Conservation (phyloP, 2,888 invertebrate species). For the Synanthedon formicaeformis region DNA sequence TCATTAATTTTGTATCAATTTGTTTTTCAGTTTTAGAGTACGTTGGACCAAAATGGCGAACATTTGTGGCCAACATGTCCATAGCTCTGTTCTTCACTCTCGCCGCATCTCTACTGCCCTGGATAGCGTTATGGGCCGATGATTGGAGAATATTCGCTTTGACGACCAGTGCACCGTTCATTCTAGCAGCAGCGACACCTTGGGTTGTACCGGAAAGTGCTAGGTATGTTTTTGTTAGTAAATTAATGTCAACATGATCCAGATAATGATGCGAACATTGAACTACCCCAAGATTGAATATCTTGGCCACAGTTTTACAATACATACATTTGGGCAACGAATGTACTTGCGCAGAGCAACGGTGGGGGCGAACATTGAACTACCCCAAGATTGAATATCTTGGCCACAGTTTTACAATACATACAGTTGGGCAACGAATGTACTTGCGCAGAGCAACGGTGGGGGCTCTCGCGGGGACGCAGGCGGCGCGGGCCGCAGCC, state of each 20-base stretch:
- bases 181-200: conserved; percentile 78
- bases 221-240: conserved; percentile 58
- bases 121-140: conserved; percentile 84
- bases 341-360: too few species aligned
- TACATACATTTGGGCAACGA: too few species aligned
- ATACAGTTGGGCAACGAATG: too few species aligned
- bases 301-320: too few species aligned
- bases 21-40: conserved; percentile 80
- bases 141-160: conserved; percentile 86
- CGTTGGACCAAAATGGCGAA: conserved; percentile 90
- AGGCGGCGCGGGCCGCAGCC: too few species aligned
- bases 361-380: too few species aligned
- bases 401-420: too few species aligned
- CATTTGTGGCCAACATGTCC: conserved; percentile 92
- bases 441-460: too few species aligned
- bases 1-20: background rate
- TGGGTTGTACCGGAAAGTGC: conserved; percentile 88
- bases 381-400: too few species aligned
- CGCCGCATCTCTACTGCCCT: conserved; percentile 83
- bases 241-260: background rate
- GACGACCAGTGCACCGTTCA: conserved; percentile 82
- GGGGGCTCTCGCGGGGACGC: too few species aligned
- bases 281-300: too few species aligned
- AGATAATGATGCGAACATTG: background rate
- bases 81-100: conserved; percentile 89